phyloP scores from a whole-genome alignment of 2,888 invertebrate genomes.

The Drosophila buzzatii region DNA sequence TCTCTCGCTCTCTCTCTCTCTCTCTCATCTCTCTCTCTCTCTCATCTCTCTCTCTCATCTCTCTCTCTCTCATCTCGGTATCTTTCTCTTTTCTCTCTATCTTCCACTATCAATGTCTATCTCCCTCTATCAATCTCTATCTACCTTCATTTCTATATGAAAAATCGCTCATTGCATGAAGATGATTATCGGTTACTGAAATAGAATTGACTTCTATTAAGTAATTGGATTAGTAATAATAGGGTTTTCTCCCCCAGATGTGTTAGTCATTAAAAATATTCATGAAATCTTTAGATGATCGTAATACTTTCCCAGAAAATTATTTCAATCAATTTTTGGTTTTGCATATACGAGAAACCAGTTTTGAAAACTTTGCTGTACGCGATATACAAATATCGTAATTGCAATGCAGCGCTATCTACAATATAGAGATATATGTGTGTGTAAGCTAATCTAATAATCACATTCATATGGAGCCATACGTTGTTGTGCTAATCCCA shows the following conservation, averaged over 20 bases:
- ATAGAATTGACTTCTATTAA: not conserved
- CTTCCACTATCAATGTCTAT: too few relatives aligned
- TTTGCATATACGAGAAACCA: slow-evolving; percentile 1
- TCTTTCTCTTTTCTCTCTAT: too few relatives aligned
- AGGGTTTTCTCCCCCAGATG: not conserved
- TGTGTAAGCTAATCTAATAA: slow-evolving; percentile 1
- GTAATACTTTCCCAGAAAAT: not conserved
- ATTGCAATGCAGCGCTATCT: not conserved
- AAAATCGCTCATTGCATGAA: not conserved
- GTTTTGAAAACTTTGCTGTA: not conserved
- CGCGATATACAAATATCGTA: slow-evolving; percentile 1
- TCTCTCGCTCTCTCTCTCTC: too few relatives aligned
- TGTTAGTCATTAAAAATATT: not conserved
- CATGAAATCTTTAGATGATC: not conserved
- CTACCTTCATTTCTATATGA: not conserved
- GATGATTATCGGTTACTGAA: not conserved
- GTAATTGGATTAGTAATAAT: not conserved
- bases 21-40: too few relatives aligned
- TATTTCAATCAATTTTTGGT: not conserved
- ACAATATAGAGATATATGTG: not conserved
- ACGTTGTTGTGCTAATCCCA: slow-evolving; percentile 32
- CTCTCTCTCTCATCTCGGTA: too few relatives aligned
- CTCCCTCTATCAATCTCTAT: not conserved
- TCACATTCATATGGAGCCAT: slow-evolving; percentile 5
- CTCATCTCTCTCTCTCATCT: too few relatives aligned